Percentiles rank a stretch among this genome's conserved stretches.
These are phyloP conservation scores for Salvelinus namaycush DNA, from an alignment of 2,113 vertebrate species.

Conservation along the genomic window DNA sequence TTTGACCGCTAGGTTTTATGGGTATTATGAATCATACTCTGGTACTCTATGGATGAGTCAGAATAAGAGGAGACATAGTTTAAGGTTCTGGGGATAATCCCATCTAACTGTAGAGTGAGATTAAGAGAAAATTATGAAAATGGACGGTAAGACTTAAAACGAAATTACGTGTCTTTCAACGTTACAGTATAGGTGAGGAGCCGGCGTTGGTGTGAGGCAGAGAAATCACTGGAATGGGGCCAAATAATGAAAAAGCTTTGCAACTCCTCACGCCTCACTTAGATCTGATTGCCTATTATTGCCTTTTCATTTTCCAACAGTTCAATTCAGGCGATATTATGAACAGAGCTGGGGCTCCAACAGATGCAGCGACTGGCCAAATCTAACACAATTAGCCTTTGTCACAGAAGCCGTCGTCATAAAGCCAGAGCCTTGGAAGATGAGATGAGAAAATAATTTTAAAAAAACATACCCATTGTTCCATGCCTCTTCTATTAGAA, in stretches of 20 bases:
- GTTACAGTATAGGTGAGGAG: conserved; percentile 47
- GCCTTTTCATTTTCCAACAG: conserved; percentile 23
- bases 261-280: conserved; percentile 11
- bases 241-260: conserved; percentile 9
- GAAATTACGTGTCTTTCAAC: conserved; percentile 32
- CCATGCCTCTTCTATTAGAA: too few species aligned
- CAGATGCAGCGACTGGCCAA: conserved; percentile 8
- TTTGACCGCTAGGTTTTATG: too few species aligned
- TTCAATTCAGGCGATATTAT: background rate
- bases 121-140: conserved; percentile 66
- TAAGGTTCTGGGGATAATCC: conserved; percentile 49
- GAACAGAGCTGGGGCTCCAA: background rate
- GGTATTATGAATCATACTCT: too few species aligned
- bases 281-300: conserved; percentile 26
- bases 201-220: background rate
- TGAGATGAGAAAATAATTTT: background rate
- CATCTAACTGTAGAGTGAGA: conserved; percentile 19
- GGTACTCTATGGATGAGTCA: conserved; percentile 27
- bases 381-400: conserved; percentile 50
- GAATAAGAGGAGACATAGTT: conserved; percentile 7
- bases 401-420: conserved; percentile 8
- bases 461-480: too few species aligned
- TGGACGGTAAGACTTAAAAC: conserved; percentile 40
- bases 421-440: conserved; percentile 14
- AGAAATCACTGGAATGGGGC: background rate